Base-by-base conservation (phyloP, 2,113 vertebrate genomes). In the Odocoileus virginianus region DNA sequence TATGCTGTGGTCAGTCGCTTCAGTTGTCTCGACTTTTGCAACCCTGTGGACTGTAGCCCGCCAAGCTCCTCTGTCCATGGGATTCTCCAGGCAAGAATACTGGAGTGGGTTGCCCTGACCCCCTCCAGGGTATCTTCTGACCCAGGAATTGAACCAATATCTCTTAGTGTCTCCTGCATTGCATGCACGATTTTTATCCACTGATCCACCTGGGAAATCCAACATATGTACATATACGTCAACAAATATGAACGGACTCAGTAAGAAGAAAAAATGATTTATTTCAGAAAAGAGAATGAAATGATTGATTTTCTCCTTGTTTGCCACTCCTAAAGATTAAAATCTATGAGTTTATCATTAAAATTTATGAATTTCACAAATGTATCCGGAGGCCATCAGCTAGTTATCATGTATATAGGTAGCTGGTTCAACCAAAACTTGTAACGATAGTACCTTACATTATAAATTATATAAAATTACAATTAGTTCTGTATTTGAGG, bases 1-100 rank as follows among this genome's bases (percentile, higher is more conserved):
- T 71, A 40, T 12, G n/a, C n/a, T 36, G 5, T 71, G 67, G n/a
- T 71, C 10, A 71, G 19, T 71, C 0, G 0, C 67, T 71, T 71
- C n/a, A 71, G 10, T 12, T 0, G 0, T 40, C 19, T 71, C 0
- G 0, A 40, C 19, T 71, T 23, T 40, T 71, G 19, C 19, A 40
- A 23, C 19, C 19, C n/a, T 40, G 6, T 40, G 67, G 9, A 40
- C 19, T 40, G 67, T 11, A 23, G 19, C 67, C 67, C 12, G 5
- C 67, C 67, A 71, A 40, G 19, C 67, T 71, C 5, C n/a, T 71
- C 67, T 71, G n/a, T 71, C 67, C 67, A 12, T 71, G 67, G n/a
- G n/a, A 71, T 71, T 71, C 67, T 40, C n/a, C 67, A 71, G 67
- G 67, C n/a, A 71, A 71, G n/a, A 71, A 71, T 23, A 36, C n/a